Percentiles rank a stretch among this genome's conserved stretches.
phyloP scores from a whole-genome alignment of 2,888 invertebrate species.

The Eugnorisma glareosa region DNA sequence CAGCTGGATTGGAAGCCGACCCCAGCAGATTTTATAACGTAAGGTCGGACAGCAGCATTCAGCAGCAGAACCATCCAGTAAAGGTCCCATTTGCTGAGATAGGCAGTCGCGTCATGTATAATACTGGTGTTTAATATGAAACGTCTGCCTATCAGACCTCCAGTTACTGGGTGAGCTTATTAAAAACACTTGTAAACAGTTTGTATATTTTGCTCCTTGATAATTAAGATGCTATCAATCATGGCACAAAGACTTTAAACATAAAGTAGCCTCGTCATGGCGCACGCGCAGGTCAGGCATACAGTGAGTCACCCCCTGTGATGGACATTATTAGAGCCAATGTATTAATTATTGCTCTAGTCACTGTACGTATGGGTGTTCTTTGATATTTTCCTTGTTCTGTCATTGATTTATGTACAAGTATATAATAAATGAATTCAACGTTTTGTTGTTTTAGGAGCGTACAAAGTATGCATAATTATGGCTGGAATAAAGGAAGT shows the following conservation, averaged over 20 bases:
- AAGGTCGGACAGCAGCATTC: too few species aligned
- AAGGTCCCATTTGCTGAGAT: too few species aligned
- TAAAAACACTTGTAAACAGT: not conserved
- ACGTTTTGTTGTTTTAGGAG: not conserved
- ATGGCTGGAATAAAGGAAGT: not conserved
- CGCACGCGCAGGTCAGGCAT: slow-evolving; percentile 31
- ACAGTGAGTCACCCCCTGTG: slow-evolving; percentile 25
- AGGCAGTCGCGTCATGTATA: too few species aligned
- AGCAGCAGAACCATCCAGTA: too few species aligned
- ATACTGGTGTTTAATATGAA: not conserved
- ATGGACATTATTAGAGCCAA: slow-evolving; percentile 27
- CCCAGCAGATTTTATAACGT: too few species aligned
- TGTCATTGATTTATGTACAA: slow-evolving; percentile 1
- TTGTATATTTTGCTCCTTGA: not conserved
- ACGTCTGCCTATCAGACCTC: not conserved
- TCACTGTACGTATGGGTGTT: slow-evolving; percentile 26
- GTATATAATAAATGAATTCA: not conserved
- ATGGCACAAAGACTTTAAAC: not conserved
- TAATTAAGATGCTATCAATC: slow-evolving; percentile 17
- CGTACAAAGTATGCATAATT: not conserved
- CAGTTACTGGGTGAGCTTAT: not conserved
- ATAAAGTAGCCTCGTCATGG: slow-evolving; percentile 17
- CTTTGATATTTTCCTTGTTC: slow-evolving; percentile 29
- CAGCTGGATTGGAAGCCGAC: too few species aligned
- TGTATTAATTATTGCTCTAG: slow-evolving; percentile 38